Base-by-base conservation (phyloP, 2,888 invertebrate genomes). In the Melinaea menophilus region DNA sequence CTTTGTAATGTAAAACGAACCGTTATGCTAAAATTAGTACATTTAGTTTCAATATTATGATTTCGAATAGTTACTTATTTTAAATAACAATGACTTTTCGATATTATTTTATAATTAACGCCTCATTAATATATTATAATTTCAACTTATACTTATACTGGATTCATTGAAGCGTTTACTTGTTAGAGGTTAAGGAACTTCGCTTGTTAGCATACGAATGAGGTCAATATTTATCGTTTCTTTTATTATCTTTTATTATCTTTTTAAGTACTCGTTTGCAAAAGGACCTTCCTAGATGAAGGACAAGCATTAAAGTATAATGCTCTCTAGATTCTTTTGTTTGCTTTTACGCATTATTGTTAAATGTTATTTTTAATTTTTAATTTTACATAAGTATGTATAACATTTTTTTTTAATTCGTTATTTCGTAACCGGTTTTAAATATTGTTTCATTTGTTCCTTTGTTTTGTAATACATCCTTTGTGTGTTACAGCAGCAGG, bases 401-500 rank as follows among this genome's bases (percentile, higher is more conserved):
- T 48, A 7, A 4, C 4, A 13, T 3, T 22, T 22, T 48, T 3
- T 22, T 22, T 48, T n/a, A 2, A 48, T 48, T 48, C 2, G 22
- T 31, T 51, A 9, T 51, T 31, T 4, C 11, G n/a, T 51, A 7
- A 31, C 31, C 9, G 0, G 31, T 7, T 31, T 7, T n/a, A 2
- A 31, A 5, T 31, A 7, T 51, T 51, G 7, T 51, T 51, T 51
- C 5, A 51, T 51, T 51, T 51, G 41, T 37, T 7, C 9, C 3
- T 3, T 9, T 1, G 2, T 5, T 41, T 7, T 41, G 7, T 2
- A 37, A 41, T 9, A 41, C 9, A 5, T 41, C 7, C 11, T 9
- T 41, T 5, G 7, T 3, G 9, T 41, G 11, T 82, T 84, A 54
- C 79, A 88, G 88, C 90, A 88, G 74, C 76, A 81, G 33, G 80